Conservation (phyloP, 2,888 invertebrate genomes). For the Mythimna albipuncta region DNA sequence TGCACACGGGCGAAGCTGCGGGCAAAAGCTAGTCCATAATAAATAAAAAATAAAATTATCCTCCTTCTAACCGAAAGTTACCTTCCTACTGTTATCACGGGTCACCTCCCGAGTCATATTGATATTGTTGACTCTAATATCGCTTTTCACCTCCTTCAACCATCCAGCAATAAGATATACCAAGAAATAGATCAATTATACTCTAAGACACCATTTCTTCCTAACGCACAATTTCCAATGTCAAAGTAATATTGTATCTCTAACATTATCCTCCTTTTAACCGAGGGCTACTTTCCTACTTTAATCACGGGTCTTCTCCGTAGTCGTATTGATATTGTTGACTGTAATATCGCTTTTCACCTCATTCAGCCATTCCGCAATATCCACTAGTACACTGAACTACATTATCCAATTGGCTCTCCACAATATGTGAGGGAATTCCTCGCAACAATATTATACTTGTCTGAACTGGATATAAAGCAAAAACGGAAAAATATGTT, state of each 20-base stretch:
- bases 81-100: too few relatives aligned
- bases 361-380: constrained; percentile 8
- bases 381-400: constrained; percentile 41
- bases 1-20: too few relatives aligned
- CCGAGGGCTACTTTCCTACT: too few relatives aligned
- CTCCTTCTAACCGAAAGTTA: background rate
- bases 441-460: background rate
- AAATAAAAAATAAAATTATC: background rate
- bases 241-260: background rate
- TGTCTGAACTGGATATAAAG: background rate
- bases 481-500: too few relatives aligned
- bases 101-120: background rate
- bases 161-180: constrained; percentile 1
- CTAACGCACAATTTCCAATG: too few relatives aligned
- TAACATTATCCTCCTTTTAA: background rate
- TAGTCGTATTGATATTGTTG: background rate
- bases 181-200: too few relatives aligned
- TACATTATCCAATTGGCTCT: constrained; percentile 48
- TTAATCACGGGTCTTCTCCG: background rate
- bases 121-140: constrained; percentile 4
- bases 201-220: too few relatives aligned
- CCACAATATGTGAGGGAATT: constrained; percentile 27
- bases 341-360: constrained; percentile 12
- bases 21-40: too few relatives aligned
- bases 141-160: constrained; percentile 12